These are phyloP conservation scores for Scelioninae gen. 1 DNA, from an alignment of 2,888 invertebrate species.

Conservation along the genomic window DNA sequence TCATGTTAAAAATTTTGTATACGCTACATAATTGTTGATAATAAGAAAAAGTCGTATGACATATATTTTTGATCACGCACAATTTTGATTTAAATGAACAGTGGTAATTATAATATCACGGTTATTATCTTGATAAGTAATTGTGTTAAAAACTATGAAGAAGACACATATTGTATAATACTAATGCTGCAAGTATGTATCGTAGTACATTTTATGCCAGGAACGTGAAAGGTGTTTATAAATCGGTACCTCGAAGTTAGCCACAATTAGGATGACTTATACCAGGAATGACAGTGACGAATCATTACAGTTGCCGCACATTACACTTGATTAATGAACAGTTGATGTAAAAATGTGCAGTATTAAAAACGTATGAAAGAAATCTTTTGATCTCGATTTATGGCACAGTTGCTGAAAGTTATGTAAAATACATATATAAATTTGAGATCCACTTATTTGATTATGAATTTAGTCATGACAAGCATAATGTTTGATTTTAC, in stretches of 20 bases:
- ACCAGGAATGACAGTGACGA: slow-evolving; percentile 34
- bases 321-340: slow-evolving; percentile 26
- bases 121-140: slow-evolving; percentile 40
- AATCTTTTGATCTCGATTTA: slow-evolving; percentile 19
- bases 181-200: slow-evolving; percentile 37
- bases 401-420: slow-evolving; percentile 14
- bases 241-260: slow-evolving; percentile 34
- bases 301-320: slow-evolving; percentile 21
- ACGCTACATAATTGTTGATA: too few species aligned
- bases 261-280: slow-evolving; percentile 22
- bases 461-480: not conserved
- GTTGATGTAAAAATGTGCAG: slow-evolving; percentile 29
- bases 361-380: slow-evolving; percentile 14
- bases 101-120: slow-evolving; percentile 41
- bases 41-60: too few species aligned
- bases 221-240: slow-evolving; percentile 46
- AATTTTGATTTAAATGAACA: too few species aligned
- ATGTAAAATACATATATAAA: slow-evolving; percentile 17
- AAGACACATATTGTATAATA: slow-evolving; percentile 28
- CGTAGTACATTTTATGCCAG: slow-evolving; percentile 29
- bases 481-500: too few species aligned
- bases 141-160: not conserved
- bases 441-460: too few species aligned
- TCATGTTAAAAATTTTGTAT: too few species aligned
- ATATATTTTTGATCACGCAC: too few species aligned